A percentile compares a stretch with the other conserved stretches of the same genome.
Conservation (phyloP, 2,113 vertebrate genomes). For the Reinhardtius hippoglossoides region DNA sequence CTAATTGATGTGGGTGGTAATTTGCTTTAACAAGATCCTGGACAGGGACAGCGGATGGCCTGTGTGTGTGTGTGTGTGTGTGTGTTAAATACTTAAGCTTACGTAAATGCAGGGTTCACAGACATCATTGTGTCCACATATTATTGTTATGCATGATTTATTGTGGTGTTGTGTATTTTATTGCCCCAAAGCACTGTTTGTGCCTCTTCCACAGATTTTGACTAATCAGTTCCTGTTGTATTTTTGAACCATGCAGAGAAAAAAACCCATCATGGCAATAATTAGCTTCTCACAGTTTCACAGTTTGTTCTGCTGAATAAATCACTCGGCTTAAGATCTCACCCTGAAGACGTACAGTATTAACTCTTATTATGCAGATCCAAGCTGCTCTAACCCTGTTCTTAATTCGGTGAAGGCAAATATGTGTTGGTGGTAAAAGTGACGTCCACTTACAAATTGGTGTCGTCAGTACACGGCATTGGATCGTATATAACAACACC, state of each 20-base stretch:
- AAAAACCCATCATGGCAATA: constrained; percentile 1
- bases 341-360: background rate
- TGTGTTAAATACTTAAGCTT: background rate
- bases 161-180: background rate
- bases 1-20: background rate
- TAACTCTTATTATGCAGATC: background rate
- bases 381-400: background rate
- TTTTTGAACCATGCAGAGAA: background rate
- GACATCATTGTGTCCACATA: background rate
- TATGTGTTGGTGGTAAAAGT: background rate
- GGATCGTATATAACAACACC: background rate
- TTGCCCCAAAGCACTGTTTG: constrained; percentile 6
- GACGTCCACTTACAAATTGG: background rate
- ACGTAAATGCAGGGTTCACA: background rate
- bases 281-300: constrained; percentile 4
- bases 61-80: too few relatives aligned
- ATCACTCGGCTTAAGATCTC: constrained; percentile 4
- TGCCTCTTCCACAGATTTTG: background rate
- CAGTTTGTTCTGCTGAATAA: constrained; percentile 2
- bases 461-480: background rate
- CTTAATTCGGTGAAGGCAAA: background rate
- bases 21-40: background rate
- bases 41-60: background rate
- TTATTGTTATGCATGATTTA: background rate
- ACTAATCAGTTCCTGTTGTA: constrained; percentile 5